A percentile compares a stretch with the other conserved stretches of the same genome.
Evolutionary conservation across 2,113 vertebrate genomes (phyloP).

Genomic region (Lanius ludovicianus): DNA sequence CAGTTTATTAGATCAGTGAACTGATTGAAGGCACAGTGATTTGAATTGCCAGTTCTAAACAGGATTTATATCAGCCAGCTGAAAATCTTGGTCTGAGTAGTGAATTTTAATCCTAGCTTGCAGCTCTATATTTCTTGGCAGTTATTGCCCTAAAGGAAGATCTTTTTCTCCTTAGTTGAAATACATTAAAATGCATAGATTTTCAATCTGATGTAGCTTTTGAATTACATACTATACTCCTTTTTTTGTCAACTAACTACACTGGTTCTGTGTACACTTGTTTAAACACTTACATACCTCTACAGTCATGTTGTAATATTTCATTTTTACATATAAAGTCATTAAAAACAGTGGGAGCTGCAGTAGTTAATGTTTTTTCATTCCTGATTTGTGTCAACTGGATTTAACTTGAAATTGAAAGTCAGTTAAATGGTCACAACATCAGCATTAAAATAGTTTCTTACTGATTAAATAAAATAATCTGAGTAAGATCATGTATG

Average conservation of each 20-base stretch:
- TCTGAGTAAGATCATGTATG: not conserved
- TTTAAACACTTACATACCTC: not conserved
- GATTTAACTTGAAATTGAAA: not conserved
- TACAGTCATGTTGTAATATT: not conserved
- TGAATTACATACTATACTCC: not conserved
- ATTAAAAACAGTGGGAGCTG: not conserved
- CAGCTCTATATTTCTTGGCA: not conserved
- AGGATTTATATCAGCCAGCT: not conserved
- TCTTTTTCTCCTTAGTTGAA: not conserved
- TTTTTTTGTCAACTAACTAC: not conserved
- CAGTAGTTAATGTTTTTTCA: not conserved
- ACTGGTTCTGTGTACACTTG: not conserved
- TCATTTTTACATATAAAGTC: not conserved
- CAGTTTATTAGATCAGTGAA: not conserved
- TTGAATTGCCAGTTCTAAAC: not conserved
- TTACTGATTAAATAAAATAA: not conserved
- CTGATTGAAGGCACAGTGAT: not conserved
- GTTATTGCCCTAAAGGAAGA: not conserved
- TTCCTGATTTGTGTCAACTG: not conserved
- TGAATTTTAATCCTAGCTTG: conserved; percentile 8
- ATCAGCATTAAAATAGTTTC: not conserved
- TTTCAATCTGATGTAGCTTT: not conserved
- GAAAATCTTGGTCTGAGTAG: not conserved
- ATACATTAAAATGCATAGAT: not conserved
- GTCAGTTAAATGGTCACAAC: not conserved